Evolutionary conservation across 2,113 vertebrate genomes (phyloP), one percentile per base, ranked within the genome.

Genomic region (Eurypyga helias): DNA sequence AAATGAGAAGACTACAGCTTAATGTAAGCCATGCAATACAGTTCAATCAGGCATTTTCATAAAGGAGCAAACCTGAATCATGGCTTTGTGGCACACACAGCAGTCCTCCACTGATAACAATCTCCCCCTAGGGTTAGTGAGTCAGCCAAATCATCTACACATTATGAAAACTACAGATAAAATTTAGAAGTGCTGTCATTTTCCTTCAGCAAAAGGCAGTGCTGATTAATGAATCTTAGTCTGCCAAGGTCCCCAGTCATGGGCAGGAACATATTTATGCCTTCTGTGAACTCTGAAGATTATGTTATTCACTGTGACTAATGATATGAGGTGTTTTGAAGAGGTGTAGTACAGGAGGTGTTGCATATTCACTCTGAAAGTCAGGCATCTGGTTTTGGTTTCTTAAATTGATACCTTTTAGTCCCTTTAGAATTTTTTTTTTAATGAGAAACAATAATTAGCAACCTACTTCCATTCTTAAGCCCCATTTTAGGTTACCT

Each of bases 11-110:
- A 58, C 18, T 81, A 52, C 46, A 78, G 67, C 72, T 83, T 66
- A 77, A 78, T 54, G 24, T 38, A 55, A 91, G 51, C 54, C 17
- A 41, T 41, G 7, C 45, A 57, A 25, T 79, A 67, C 83, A 51
- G 90, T 96, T 92, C 36, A 36, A 51, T 54, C 28, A 77, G 46
- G 60, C 43, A 62, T 86, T 95, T 26, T 55, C 72, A 54, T 66
- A 70, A 86, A 81, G 58, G 64, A 96, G 24, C 54, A 88, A 96
- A 95, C 77, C 62, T 95, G 75, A 93, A 83, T 90, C 72, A 81
- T 48, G 19, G 16, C 58, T 89, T 89, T 91, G 36, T 92, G 60
- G 64, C 31, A 84, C 6, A 49, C 33, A 24, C 17, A 89, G 20
- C 48, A 95, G 64, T 91, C 86, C 92, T 78, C 62, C 31, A 34